These are phyloP conservation scores for Huso huso DNA, from an alignment of 2,797 vertebrate genomes.

Conservation along the genomic window DNA sequence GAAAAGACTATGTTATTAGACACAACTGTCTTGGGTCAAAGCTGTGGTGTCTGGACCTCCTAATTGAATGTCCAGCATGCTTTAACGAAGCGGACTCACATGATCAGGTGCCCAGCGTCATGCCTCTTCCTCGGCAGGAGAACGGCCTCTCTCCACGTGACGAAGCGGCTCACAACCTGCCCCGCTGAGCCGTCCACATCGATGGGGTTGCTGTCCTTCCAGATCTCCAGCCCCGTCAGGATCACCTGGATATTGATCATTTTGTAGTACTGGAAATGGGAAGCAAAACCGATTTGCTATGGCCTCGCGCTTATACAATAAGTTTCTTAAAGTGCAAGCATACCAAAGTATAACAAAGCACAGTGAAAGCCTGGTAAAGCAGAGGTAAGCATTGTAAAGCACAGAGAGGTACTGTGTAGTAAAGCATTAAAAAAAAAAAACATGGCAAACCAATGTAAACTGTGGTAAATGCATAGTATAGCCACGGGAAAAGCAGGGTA, in stretches of 20 bases:
- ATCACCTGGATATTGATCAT: conserved; percentile 71
- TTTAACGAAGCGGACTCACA: conserved; percentile 55
- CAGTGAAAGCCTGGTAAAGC: no score
- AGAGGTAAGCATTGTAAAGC: no score
- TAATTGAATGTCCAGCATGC: no score
- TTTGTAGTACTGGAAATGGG: conserved; percentile 50
- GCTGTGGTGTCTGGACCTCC: background rate
- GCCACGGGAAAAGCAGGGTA: no score
- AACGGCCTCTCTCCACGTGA: conserved; percentile 56
- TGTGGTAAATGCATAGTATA: no score
- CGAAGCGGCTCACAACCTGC: conserved; percentile 61
- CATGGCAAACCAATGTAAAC: no score
- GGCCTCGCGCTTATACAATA: no score
- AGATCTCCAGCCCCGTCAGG: conserved; percentile 69
- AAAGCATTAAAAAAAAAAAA: background rate
- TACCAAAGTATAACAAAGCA: no score
- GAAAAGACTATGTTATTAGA: background rate
- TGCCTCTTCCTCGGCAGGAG: conserved; percentile 50
- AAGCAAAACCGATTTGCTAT: no score
- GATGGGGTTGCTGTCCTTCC: conserved; percentile 61
- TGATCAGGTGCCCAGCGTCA: conserved; percentile 70
- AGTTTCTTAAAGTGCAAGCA: no score
- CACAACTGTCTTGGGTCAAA: background rate
- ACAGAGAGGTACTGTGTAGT: background rate
- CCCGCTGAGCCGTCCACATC: conserved; percentile 48